Percentiles rank a stretch among this genome's conserved stretches.
These are phyloP conservation scores for Lymantria dispar DNA, from an alignment of 2,888 invertebrate species.

Conservation along the genomic window DNA sequence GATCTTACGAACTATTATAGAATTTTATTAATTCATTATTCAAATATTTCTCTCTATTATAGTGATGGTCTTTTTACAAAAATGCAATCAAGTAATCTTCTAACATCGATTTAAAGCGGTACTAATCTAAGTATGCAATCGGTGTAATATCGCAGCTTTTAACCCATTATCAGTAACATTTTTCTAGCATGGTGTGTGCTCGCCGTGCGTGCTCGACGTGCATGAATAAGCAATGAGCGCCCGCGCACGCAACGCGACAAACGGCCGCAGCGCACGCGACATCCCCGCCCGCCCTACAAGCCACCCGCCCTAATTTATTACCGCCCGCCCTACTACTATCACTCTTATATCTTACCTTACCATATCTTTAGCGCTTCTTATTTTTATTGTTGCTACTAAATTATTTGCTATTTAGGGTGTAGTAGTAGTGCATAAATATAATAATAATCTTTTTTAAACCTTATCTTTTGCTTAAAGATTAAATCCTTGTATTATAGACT, in stretches of 20 bases:
- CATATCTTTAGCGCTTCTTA: constrained; percentile 45
- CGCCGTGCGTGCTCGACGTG: constrained; percentile 61
- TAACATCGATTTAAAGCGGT: constrained; percentile 7
- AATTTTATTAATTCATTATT: too few relatives aligned
- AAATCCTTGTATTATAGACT: too few relatives aligned
- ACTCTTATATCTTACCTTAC: constrained; percentile 60
- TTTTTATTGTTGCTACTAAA: constrained; percentile 24
- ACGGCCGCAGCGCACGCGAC: constrained; percentile 71
- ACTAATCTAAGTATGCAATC: constrained; percentile 28
- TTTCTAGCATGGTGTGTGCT: constrained; percentile 26
- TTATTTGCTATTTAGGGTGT: constrained; percentile 6
- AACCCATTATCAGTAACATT: constrained; percentile 35
- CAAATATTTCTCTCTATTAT: too few relatives aligned
- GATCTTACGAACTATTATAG: too few relatives aligned
- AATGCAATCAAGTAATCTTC: neutral
- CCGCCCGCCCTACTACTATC: constrained; percentile 62
- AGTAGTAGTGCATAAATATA: neutral
- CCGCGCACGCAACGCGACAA: constrained; percentile 75
- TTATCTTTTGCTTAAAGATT: too few relatives aligned
- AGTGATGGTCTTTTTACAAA: too few relatives aligned
- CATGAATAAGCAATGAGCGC: constrained; percentile 81
- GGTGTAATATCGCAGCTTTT: constrained; percentile 35
- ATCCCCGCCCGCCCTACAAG: constrained; percentile 51
- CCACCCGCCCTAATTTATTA: constrained; percentile 64
- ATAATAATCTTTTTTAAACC: too few relatives aligned